Percentiles rank a stretch among this genome's conserved stretches.
Evolutionary conservation across 2,113 vertebrate species (phyloP).

Genomic region (Ahaetulla prasina): DNA sequence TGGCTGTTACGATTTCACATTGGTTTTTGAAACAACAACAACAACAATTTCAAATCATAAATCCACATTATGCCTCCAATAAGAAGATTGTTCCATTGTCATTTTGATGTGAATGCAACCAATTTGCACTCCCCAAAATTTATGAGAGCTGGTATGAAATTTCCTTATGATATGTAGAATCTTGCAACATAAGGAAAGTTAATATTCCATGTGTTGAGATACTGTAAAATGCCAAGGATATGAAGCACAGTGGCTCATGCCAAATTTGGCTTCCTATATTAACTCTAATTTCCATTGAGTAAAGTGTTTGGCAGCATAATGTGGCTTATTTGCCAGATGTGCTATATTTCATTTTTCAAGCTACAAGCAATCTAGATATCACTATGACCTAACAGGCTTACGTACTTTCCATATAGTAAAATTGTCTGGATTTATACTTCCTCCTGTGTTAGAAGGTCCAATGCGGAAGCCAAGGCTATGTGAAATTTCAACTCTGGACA

Average conservation of each 20-base stretch:
- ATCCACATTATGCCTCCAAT: background rate
- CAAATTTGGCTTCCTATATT: background rate
- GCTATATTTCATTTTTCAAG: background rate
- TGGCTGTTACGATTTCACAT: too few species aligned
- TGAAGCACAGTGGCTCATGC: background rate
- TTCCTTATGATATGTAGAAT: background rate
- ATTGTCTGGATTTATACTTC: background rate
- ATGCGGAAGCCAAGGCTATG: background rate
- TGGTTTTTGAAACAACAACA: too few species aligned
- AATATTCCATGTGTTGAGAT: background rate
- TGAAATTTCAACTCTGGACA: background rate
- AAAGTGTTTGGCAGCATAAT: background rate
- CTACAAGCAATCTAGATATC: background rate
- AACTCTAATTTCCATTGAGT: background rate
- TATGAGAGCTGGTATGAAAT: background rate
- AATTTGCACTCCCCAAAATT: background rate
- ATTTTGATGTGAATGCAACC: background rate
- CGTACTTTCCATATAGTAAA: background rate
- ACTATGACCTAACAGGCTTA: background rate
- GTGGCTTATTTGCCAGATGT: background rate
- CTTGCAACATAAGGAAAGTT: background rate
- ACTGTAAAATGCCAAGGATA: background rate
- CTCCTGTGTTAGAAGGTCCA: background rate
- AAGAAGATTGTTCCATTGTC: background rate
- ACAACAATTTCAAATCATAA: background rate